These are phyloP conservation scores for Hemithea aestivaria DNA, from an alignment of 2,888 invertebrate genomes.

Conservation along the genomic window DNA sequence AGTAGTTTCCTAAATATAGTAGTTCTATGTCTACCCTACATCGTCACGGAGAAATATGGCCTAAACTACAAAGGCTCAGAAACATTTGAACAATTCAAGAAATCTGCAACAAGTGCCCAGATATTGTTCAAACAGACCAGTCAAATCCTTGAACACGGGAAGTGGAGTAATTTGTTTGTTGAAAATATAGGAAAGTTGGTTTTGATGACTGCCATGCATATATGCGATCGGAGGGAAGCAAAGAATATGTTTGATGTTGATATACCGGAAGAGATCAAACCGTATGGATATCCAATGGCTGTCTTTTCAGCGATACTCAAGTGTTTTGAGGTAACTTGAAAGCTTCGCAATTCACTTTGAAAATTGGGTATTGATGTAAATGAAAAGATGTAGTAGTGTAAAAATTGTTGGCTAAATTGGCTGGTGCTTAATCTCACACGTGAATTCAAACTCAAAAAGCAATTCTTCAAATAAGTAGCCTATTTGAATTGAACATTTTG, in stretches of 20 bases:
- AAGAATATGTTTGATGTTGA: constrained; percentile 42
- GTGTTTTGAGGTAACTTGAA: constrained; percentile 61
- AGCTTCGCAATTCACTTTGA: too few species aligned
- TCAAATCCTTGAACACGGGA: constrained; percentile 50
- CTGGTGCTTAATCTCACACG: too few species aligned
- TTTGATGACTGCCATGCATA: constrained; percentile 43
- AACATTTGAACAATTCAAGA: constrained; percentile 30
- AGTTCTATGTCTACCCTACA: constrained; percentile 57
- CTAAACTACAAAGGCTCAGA: constrained; percentile 35
- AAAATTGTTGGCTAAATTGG: too few species aligned
- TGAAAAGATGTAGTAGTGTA: too few species aligned
- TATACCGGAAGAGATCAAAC: constrained; percentile 45
- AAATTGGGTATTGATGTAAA: too few species aligned
- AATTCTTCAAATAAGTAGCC: too few species aligned
- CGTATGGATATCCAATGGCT: constrained; percentile 58
- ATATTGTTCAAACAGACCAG: constrained; percentile 52
- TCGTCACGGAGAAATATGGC: constrained; percentile 55
- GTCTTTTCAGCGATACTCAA: constrained; percentile 59
- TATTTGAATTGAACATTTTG: too few species aligned
- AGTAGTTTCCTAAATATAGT: constrained; percentile 57
- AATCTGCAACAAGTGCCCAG: constrained; percentile 37
- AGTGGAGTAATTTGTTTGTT: constrained; percentile 58
- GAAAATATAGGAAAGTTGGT: constrained; percentile 62
- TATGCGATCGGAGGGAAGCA: constrained; percentile 56
- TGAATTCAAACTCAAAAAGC: too few species aligned